Conservation (phyloP, 2,113 vertebrate species). For the Vireo altiloquus region DNA sequence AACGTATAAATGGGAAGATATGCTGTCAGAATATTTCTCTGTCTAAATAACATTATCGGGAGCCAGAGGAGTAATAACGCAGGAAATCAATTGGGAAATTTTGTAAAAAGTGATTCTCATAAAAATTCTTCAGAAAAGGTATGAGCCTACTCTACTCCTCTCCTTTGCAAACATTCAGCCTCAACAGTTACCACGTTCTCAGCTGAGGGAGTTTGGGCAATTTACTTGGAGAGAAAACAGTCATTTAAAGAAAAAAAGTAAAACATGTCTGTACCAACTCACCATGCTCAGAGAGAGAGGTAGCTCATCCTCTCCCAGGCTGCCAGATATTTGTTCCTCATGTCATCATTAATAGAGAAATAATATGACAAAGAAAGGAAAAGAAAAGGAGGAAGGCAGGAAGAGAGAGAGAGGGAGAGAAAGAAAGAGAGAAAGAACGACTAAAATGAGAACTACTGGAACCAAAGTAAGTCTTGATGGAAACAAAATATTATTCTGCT, state of each 20-base stretch:
- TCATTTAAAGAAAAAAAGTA: background rate
- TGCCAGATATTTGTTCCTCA: background rate
- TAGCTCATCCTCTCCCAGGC: background rate
- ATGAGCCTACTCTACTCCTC: background rate
- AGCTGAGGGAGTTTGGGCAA: background rate
- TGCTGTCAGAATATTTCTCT: slow-evolving; percentile 23
- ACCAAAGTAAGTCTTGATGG: background rate
- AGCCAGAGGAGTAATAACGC: background rate
- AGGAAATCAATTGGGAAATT: slow-evolving; percentile 42
- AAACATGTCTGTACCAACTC: background rate
- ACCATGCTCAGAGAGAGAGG: background rate
- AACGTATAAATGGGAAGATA: slow-evolving; percentile 6
- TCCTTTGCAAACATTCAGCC: background rate
- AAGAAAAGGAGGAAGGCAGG: background rate
- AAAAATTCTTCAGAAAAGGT: slow-evolving; percentile 27
- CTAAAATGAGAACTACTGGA: background rate
- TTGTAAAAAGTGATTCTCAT: slow-evolving; percentile 46
- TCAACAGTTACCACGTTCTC: slow-evolving; percentile 1
- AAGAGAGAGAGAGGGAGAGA: background rate
- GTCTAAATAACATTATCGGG: slow-evolving; percentile 31
- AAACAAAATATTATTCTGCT: background rate
- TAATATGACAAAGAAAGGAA: background rate
- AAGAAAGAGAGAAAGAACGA: background rate
- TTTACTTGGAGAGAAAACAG: background rate
- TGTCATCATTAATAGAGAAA: background rate